These are phyloP conservation scores for Pomatostomus ruficeps DNA, from an alignment of 2,113 vertebrate species.

Conservation along the genomic window DNA sequence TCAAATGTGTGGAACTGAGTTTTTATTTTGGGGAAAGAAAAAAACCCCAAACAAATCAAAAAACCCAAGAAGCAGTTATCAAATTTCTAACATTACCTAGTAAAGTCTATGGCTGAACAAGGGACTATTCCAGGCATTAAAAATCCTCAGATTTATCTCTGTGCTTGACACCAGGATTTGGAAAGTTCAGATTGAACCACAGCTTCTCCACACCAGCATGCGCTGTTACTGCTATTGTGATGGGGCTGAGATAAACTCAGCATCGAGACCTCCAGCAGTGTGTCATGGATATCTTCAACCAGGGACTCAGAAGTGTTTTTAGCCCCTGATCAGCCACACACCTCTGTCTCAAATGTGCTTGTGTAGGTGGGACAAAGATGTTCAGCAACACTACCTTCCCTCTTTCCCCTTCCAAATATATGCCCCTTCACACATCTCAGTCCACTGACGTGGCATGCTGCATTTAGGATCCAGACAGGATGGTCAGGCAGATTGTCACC, in stretches of 20 bases:
- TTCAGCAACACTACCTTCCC: neutral
- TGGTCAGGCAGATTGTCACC: neutral
- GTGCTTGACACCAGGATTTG: neutral
- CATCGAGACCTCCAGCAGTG: neutral
- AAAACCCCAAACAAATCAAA: neutral
- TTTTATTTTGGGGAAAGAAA: neutral
- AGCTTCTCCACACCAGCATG: fast-evolving
- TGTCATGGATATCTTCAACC: neutral
- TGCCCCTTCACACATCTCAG: fast-evolving
- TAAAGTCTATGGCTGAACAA: neutral
- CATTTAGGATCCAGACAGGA: neutral
- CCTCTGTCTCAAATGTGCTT: neutral
- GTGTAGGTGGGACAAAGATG: neutral
- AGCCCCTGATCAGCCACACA: neutral
- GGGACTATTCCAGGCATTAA: neutral
- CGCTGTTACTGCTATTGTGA: neutral
- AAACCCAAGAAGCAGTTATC: fast-evolving
- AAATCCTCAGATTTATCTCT: neutral
- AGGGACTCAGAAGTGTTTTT: neutral
- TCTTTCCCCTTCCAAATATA: neutral
- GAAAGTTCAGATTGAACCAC: neutral
- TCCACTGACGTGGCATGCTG: fast-evolving
- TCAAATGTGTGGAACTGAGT: neutral
- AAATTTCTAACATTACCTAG: neutral
- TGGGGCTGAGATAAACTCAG: neutral